phyloP scores from a whole-genome alignment of 1,140 invertebrate species.

The Lordiphosa stackelbergi region DNA sequence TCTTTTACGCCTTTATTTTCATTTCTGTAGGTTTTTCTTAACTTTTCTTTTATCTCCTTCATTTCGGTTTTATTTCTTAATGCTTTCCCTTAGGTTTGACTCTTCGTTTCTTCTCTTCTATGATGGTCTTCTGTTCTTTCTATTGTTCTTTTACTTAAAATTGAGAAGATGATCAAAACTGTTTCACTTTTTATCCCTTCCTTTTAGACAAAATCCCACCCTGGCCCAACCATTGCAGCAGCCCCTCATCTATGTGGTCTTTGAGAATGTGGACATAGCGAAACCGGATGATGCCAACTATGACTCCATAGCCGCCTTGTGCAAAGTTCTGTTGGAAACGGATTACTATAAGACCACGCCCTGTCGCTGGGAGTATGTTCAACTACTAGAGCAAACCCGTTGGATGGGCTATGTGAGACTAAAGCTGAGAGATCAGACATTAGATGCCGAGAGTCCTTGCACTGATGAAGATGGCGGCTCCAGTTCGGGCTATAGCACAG shows the following conservation, averaged over 20 bases:
- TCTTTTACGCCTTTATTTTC: too few species aligned
- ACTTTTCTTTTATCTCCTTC: too few species aligned
- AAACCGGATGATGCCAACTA: constrained; percentile 80
- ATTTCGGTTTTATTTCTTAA: too few species aligned
- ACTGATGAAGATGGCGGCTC: constrained; percentile 44
- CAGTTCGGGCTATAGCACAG: constrained; percentile 64
- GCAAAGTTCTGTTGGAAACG: constrained; percentile 82
- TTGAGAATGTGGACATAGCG: constrained; percentile 87
- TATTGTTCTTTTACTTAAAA: too few species aligned
- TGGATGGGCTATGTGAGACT: constrained; percentile 74
- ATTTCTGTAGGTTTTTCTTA: too few species aligned
- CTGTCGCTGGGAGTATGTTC: constrained; percentile 36
- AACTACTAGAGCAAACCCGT: constrained; percentile 54
- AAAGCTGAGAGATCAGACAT: constrained; percentile 50
- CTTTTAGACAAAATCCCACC: constrained; percentile 64
- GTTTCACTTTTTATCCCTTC: too few species aligned
- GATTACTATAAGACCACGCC: constrained; percentile 60
- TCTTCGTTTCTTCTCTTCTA: too few species aligned
- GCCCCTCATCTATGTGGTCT: constrained; percentile 83
- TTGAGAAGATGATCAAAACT: too few species aligned
- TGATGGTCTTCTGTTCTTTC: too few species aligned
- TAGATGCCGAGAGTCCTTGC: background rate
- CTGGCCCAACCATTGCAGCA: constrained; percentile 80
- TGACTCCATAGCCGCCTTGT: constrained; percentile 63
- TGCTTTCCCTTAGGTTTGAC: too few species aligned